These are phyloP conservation scores for Andrena praecox DNA, from an alignment of 2,888 invertebrate species.

Conservation along the genomic window DNA sequence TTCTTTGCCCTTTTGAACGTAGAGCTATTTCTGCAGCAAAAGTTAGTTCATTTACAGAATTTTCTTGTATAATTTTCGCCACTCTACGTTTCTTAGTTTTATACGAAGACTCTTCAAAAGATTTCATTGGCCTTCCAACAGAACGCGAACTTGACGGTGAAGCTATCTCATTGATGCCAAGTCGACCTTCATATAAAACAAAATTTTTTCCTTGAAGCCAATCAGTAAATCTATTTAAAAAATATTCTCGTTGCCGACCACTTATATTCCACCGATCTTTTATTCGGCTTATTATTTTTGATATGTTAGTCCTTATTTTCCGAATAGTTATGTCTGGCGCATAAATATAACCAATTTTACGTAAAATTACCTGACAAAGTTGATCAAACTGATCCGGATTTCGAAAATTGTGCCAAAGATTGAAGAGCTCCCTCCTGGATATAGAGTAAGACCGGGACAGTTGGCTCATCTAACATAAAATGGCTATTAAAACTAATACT, in stretches of 20 bases:
- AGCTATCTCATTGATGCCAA: background rate
- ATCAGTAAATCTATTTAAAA: background rate
- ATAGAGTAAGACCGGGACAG: too few relatives aligned
- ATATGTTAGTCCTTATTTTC: too few relatives aligned
- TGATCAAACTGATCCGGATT: too few relatives aligned
- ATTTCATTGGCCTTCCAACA: background rate
- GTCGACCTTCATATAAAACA: background rate
- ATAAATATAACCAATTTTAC: too few relatives aligned
- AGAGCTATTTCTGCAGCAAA: slow-evolving; percentile 1
- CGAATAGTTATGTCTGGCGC: too few relatives aligned
- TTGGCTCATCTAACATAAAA: too few relatives aligned
- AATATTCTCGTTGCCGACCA: background rate
- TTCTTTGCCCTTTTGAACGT: background rate
- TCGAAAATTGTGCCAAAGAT: too few relatives aligned
- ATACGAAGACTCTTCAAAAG: background rate
- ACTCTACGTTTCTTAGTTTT: background rate
- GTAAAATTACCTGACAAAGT: too few relatives aligned
- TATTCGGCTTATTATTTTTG: too few relatives aligned
- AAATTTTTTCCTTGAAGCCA: background rate
- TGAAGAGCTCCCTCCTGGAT: too few relatives aligned
- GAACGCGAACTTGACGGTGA: background rate
- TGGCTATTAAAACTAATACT: too few relatives aligned
- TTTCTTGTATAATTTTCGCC: background rate
- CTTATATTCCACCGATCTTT: too few relatives aligned
- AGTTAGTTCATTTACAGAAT: background rate